A percentile compares a stretch with the other conserved stretches of the same genome.
phyloP scores from a whole-genome alignment of 2,888 invertebrate species.

The Automeris io region DNA sequence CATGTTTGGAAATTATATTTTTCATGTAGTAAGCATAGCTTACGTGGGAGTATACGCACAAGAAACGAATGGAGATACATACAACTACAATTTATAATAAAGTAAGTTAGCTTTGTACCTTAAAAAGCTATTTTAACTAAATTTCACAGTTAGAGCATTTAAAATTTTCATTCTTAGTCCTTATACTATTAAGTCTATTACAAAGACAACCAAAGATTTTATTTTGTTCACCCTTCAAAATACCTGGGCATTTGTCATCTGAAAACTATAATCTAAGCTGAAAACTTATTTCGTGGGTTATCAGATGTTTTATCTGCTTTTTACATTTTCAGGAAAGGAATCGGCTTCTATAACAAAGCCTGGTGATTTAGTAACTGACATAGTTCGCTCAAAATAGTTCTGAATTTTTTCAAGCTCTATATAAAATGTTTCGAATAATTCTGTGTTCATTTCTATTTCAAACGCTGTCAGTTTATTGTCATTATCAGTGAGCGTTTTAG shows the following conservation, averaged over 20 bases:
- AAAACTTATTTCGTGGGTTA: no score
- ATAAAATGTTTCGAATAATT: conserved; percentile 5
- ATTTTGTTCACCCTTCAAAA: neutral
- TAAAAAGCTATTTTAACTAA: neutral
- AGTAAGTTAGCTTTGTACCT: neutral
- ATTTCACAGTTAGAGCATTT: conserved; percentile 1
- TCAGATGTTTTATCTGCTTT: no score
- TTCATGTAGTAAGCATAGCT: conserved; percentile 9
- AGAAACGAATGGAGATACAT: conserved; percentile 29
- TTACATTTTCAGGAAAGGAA: no score
- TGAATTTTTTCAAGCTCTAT: no score
- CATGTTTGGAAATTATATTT: conserved; percentile 3
- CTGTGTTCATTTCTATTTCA: conserved; percentile 21
- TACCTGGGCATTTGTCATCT: neutral
- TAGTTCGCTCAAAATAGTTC: no score
- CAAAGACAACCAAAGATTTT: neutral
- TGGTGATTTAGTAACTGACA: no score
- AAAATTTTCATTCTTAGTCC: conserved; percentile 5
- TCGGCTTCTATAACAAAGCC: no score
- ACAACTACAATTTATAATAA: conserved; percentile 7
- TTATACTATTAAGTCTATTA: neutral
- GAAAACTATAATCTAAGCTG: neutral
- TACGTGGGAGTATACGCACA: conserved; percentile 54
- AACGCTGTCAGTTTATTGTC: conserved; percentile 15
- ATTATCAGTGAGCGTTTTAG: conserved; percentile 11